These are phyloP conservation scores for Brachypodius melanocephalos DNA, from an alignment of 2,113 vertebrate species.

Conservation along the genomic window DNA sequence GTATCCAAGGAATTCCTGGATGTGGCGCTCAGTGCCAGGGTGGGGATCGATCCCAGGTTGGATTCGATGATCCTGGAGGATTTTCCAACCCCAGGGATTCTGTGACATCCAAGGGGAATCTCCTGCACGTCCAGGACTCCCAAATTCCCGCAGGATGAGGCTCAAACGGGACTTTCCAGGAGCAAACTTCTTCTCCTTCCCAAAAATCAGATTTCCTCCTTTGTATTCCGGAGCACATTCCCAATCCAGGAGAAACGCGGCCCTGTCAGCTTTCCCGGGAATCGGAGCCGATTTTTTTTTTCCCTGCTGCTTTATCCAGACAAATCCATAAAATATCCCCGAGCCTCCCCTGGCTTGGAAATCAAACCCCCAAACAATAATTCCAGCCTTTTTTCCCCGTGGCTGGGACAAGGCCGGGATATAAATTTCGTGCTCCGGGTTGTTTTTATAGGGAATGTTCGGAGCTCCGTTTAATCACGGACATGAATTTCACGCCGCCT, in stretches of 20 bases:
- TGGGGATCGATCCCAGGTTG: fast-evolving
- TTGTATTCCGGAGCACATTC: background rate
- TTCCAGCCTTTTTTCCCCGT: background rate
- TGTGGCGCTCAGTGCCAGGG: background rate
- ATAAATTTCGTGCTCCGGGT: background rate
- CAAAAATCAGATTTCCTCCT: background rate
- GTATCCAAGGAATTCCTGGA: background rate
- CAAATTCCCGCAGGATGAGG: background rate
- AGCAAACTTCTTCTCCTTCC: background rate
- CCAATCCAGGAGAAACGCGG: background rate
- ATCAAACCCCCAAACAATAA: background rate
- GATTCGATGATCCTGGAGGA: fast-evolving
- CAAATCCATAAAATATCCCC: background rate
- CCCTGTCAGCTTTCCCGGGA: background rate
- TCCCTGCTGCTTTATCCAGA: background rate
- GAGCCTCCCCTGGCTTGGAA: background rate
- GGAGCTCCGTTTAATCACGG: background rate
- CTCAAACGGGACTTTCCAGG: fast-evolving
- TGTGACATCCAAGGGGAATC: background rate
- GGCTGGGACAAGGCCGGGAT: background rate
- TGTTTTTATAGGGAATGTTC: background rate
- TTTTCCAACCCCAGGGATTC: background rate
- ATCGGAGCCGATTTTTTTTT: background rate
- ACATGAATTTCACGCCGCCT: background rate
- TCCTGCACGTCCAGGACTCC: background rate